These are phyloP conservation scores for Aphidius ervi DNA, from an alignment of 1,140 invertebrate species.

Conservation along the genomic window DNA sequence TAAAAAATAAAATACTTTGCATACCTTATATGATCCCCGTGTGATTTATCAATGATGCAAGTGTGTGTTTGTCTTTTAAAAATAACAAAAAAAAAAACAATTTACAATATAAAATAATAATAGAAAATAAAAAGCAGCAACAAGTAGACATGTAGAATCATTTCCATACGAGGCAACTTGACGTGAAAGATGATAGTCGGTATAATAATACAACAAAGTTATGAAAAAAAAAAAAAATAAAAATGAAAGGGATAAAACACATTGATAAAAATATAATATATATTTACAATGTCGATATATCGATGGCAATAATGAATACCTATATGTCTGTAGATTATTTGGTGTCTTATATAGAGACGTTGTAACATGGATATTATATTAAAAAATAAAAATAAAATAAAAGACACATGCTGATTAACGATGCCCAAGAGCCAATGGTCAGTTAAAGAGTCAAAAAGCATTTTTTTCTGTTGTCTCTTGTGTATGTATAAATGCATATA, in stretches of 20 bases:
- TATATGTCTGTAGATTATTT: not conserved
- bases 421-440: conserved; percentile 4
- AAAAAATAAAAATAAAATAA: not conserved
- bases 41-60: not conserved
- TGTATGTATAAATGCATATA: too few species aligned
- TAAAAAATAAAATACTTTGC: not conserved
- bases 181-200: conserved; percentile 14
- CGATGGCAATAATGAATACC: conserved; percentile 7
- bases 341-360: conserved; percentile 12
- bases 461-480: conserved; percentile 6
- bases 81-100: too few species aligned
- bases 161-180: conserved; percentile 9
- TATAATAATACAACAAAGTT: not conserved
- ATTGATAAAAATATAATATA: too few species aligned
- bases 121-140: conserved; percentile 5
- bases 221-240: not conserved
- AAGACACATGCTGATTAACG: conserved; percentile 9
- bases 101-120: too few species aligned
- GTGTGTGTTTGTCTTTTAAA: not conserved
- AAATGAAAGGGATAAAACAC: too few species aligned
- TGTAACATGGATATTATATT: not conserved
- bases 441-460: conserved; percentile 3
- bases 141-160: conserved; percentile 7
- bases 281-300: not conserved
- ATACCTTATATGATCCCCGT: conserved; percentile 7